Evolutionary conservation across 2,888 invertebrate species (phyloP), one percentile per base, ranked within the genome.

Genomic region (Mythimna loreyi): DNA sequence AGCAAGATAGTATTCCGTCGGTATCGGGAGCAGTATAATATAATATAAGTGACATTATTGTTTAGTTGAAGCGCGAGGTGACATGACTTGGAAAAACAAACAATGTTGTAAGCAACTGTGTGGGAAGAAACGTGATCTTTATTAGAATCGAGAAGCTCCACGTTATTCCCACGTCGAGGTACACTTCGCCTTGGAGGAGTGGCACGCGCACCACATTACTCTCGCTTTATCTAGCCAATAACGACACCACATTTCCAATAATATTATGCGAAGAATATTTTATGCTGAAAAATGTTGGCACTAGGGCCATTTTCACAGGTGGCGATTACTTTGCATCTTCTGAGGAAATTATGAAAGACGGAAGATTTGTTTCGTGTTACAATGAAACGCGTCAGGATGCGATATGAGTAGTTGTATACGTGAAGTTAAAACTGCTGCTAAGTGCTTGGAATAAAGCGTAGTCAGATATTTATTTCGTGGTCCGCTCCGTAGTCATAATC

Each of bases 81-180:
- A 80, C 77, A 75, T 74, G 75, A 71, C 67, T 61, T 70, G 74
- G 72, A 3, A 77, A 80, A 78, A 72, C 66, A 77, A 76, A 53
- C 63, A 75, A 83, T 82, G 78, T 78, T 80, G 80, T 74, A 65
- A 69, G 65, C 61, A 58, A 47, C 61, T 69, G 62, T 45, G 55
- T 71, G 30, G 61, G 58, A 66, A 73, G 69, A 80, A 85, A 87
- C 83, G 70, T 78, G 83, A 86, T 86, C 84, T 83, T 86, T 86
- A 89, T 86, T 85, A 85, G 64, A 85, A 83, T 80, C 71, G 72
- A 67, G 67, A 82, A 73, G 64, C 79, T 75, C 78, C 63, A 61
- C 69, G 53, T 72, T 67, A 64, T 76, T 76, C 73, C 60, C 58
- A 68, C 56, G 61, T 56, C 53, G 64, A 63, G 49, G 67, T 74